phyloP scores from a whole-genome alignment of 2,113 vertebrate genomes.

The Platysternon megacephalum region DNA sequence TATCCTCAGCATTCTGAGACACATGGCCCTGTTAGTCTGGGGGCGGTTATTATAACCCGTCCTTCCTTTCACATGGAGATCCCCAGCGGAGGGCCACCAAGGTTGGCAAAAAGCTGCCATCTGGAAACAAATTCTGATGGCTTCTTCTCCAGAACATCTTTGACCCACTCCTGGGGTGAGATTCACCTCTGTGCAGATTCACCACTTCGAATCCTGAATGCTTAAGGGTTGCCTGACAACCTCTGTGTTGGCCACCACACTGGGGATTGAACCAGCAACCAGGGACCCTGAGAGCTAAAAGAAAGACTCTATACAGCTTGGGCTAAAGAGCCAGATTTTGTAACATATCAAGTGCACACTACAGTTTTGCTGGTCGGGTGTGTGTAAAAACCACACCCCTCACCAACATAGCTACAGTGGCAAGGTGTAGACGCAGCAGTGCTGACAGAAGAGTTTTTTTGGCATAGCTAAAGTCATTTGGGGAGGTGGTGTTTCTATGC shows the following conservation, averaged over 20 bases:
- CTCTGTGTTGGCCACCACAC: neutral
- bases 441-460: neutral
- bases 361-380: neutral
- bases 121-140: neutral
- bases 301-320: neutral
- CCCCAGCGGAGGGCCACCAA: rapidly evolving
- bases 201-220: neutral
- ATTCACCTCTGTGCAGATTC: neutral
- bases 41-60: rapidly evolving
- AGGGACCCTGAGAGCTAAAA: neutral
- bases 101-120: neutral
- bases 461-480: neutral
- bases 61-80: rapidly evolving
- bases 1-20: neutral
- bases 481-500: no score
- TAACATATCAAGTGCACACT: neutral
- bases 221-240: neutral
- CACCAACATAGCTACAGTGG: neutral
- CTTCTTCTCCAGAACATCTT: no score
- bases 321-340: neutral
- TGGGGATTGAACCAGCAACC: neutral
- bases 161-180: rapidly evolving
- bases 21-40: rapidly evolving
- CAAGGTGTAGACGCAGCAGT: neutral
- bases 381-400: neutral